These are phyloP conservation scores for Akabosia matsudoensis DNA, from an alignment of 1,140 invertebrate genomes.

Conservation along the genomic window DNA sequence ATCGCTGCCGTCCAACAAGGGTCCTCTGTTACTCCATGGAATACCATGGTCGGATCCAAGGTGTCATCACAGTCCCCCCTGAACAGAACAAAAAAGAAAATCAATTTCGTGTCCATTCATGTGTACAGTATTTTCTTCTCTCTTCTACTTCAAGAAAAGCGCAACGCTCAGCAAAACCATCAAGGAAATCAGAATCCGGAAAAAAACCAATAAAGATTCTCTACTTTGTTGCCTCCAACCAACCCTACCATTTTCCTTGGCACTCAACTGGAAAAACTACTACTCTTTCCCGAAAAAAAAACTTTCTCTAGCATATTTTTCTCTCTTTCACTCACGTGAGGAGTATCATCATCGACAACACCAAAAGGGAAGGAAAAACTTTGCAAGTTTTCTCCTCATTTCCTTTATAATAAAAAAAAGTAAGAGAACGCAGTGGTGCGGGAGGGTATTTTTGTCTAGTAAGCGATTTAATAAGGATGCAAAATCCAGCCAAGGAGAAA, in stretches of 20 bases:
- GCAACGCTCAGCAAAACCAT: background rate
- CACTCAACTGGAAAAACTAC: background rate
- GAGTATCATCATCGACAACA: no score
- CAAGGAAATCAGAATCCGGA: background rate
- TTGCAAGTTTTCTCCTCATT: background rate
- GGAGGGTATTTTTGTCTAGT: background rate
- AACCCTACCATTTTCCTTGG: no score
- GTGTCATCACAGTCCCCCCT: conserved; percentile 41
- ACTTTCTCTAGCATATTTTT: background rate
- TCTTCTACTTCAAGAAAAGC: background rate
- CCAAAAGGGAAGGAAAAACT: no score
- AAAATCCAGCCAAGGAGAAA: background rate
- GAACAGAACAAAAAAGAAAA: background rate
- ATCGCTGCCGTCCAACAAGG: conserved; percentile 32
- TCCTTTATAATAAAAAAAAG: background rate
- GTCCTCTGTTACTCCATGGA: conserved; percentile 37
- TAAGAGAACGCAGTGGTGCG: background rate
- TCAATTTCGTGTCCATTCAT: background rate
- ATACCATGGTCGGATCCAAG: conserved; percentile 37
- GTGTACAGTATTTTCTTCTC: background rate
- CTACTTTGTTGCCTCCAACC: background rate
- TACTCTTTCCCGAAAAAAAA: background rate
- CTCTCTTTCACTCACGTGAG: no score
- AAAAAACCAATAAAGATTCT: conserved; percentile 8
- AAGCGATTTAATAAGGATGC: background rate